phyloP scores from a whole-genome alignment of 2,888 invertebrate genomes.

The Hydraecia micacea region DNA sequence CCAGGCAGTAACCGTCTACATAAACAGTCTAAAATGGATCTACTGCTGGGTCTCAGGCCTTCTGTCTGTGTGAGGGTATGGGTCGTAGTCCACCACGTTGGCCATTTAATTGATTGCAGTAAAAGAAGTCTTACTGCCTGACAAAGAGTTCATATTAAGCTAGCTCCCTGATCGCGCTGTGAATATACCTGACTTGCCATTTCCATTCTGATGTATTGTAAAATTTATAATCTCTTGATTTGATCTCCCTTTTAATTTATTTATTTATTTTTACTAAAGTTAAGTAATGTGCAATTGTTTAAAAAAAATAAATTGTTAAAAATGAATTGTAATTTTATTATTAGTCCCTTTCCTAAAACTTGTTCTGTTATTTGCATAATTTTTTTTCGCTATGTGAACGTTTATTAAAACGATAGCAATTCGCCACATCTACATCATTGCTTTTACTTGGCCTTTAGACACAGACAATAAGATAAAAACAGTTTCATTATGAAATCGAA shows the following conservation, averaged over 20 bases:
- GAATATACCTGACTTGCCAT: slow-evolving; percentile 67
- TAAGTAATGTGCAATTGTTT: slow-evolving; percentile 60
- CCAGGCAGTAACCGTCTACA: background rate
- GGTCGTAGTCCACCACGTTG: background rate
- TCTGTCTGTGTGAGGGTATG: background rate
- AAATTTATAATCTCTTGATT: slow-evolving; percentile 64
- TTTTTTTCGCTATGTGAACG: background rate
- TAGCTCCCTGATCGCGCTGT: slow-evolving; percentile 44
- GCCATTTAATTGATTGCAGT: background rate
- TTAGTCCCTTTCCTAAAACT: background rate
- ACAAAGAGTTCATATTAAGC: slow-evolving; percentile 4
- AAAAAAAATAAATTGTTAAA: slow-evolving; percentile 39
- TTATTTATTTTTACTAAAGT: slow-evolving; percentile 60
- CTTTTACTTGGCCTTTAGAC: background rate
- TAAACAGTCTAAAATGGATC: background rate
- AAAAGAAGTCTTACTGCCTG: background rate
- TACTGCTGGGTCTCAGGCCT: background rate
- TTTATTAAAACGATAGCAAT: background rate
- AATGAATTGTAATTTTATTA: slow-evolving; percentile 15
- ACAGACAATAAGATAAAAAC: background rate
- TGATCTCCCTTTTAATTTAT: slow-evolving; percentile 67
- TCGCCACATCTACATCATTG: background rate
- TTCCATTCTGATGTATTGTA: slow-evolving; percentile 57
- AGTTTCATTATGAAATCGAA: background rate
- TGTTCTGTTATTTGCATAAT: background rate